phyloP scores from a whole-genome alignment of 2,888 invertebrate species.

The Oscheius sp. region DNA sequence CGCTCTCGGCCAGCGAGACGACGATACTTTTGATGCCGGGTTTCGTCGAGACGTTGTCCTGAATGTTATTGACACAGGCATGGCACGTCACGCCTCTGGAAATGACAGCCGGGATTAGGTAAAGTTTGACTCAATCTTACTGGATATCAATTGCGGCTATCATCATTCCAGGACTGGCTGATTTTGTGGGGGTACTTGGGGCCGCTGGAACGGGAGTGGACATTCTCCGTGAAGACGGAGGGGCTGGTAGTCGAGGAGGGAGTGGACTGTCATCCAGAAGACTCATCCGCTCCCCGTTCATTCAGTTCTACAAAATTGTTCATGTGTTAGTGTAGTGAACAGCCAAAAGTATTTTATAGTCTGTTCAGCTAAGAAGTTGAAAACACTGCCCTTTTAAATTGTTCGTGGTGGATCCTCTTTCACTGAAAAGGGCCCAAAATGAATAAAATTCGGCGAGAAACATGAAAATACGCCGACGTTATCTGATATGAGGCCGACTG shows the following conservation, averaged over 20 bases:
- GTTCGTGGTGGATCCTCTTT: too few species aligned
- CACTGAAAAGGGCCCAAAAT: too few species aligned
- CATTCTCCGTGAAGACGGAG: background rate
- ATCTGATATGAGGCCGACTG: too few species aligned
- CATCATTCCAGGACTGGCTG: background rate
- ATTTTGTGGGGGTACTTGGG: slow-evolving; percentile 1
- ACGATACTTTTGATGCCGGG: slow-evolving; percentile 77
- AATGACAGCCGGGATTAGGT: background rate
- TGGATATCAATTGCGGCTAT: background rate
- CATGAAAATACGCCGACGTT: too few species aligned
- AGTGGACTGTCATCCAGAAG: slow-evolving; percentile 53
- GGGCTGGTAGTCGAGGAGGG: slow-evolving; percentile 37
- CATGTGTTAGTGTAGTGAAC: too few species aligned
- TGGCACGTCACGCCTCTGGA: slow-evolving; percentile 88
- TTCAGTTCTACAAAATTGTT: background rate
- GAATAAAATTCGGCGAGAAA: too few species aligned
- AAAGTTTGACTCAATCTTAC: background rate
- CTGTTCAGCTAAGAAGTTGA: too few species aligned
- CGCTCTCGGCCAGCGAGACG: slow-evolving; percentile 34
- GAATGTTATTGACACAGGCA: slow-evolving; percentile 88
- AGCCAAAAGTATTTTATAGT: too few species aligned
- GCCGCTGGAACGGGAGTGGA: background rate
- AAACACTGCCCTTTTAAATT: too few species aligned
- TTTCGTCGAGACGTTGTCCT: slow-evolving; percentile 79
- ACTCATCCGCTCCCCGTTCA: slow-evolving; percentile 17